These are phyloP conservation scores for Smittia sp. DNA, from an alignment of 2,888 invertebrate species.

Conservation along the genomic window DNA sequence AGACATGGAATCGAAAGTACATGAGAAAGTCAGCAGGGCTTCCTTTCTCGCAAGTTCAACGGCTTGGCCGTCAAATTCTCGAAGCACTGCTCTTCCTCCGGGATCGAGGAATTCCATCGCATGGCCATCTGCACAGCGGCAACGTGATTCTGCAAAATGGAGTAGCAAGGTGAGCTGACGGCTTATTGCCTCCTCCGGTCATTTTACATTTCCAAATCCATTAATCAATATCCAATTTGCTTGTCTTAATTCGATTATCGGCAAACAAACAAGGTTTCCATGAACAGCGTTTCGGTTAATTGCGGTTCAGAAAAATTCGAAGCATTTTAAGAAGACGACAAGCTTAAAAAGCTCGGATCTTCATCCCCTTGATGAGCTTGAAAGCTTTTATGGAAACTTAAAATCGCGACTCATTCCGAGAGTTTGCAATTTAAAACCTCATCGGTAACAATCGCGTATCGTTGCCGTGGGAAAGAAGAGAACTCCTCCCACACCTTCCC, in stretches of 20 bases:
- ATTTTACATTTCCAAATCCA: no score
- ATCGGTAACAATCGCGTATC: not conserved
- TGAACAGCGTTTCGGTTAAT: no score
- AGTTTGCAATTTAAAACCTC: not conserved
- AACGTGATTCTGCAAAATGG: slow-evolving; percentile 91
- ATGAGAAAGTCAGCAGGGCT: slow-evolving; percentile 66
- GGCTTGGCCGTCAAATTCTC: slow-evolving; percentile 81
- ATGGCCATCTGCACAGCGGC: slow-evolving; percentile 83
- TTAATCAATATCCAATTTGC: not conserved
- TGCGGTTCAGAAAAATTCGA: no score
- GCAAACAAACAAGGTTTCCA: no score
- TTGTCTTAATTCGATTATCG: not conserved
- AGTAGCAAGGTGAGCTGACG: slow-evolving; percentile 68
- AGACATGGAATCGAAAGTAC: slow-evolving; percentile 76
- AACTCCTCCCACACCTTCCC: not conserved
- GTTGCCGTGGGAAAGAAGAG: not conserved
- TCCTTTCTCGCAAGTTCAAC: slow-evolving; percentile 75
- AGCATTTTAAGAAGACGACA: no score
- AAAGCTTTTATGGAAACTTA: not conserved
- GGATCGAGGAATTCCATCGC: slow-evolving; percentile 75
- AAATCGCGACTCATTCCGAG: no score
- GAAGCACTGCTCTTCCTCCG: slow-evolving; percentile 82
- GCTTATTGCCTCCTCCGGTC: not conserved
- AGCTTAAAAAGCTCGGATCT: no score
- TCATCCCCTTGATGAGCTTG: no score